These are phyloP conservation scores for Eudyptes chrysolophus DNA, from an alignment of 2,113 vertebrate genomes.

Conservation along the genomic window DNA sequence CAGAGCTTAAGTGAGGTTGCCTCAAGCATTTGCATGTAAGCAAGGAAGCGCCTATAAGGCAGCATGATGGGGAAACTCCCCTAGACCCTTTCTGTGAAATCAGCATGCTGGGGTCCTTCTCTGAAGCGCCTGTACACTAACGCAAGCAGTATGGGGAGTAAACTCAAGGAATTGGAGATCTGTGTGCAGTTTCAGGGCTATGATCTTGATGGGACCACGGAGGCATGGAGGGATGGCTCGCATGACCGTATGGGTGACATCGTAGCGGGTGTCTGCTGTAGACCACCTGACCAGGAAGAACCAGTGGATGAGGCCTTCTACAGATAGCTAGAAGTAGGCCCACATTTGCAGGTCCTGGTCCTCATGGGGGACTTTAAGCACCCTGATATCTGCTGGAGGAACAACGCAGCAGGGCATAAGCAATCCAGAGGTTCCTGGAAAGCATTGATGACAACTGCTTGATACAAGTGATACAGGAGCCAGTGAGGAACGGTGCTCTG, in stretches of 20 bases:
- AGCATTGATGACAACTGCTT: not conserved
- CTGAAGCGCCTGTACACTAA: not conserved
- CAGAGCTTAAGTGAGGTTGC: not conserved
- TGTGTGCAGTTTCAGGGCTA: not conserved
- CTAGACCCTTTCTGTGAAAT: not conserved
- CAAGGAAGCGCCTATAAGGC: not conserved
- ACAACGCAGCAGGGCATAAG: not conserved
- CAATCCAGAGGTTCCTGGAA: not conserved
- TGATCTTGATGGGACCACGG: not conserved
- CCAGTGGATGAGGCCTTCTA: not conserved
- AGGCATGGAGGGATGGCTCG: not conserved
- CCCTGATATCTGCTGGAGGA: not conserved
- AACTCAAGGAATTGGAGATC: not conserved
- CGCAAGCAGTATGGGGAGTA: not conserved
- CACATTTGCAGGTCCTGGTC: not conserved
- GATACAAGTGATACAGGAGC: not conserved
- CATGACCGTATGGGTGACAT: not conserved
- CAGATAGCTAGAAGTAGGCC: not conserved
- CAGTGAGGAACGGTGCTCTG: not conserved
- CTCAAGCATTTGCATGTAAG: not conserved
- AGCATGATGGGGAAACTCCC: not conserved
- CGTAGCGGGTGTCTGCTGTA: not conserved
- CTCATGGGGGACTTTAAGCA: not conserved
- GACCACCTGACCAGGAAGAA: not conserved
- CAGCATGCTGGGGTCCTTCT: not conserved